phyloP scores from a whole-genome alignment of 1,140 invertebrate genomes.

The Sycophaga agraensis region DNA sequence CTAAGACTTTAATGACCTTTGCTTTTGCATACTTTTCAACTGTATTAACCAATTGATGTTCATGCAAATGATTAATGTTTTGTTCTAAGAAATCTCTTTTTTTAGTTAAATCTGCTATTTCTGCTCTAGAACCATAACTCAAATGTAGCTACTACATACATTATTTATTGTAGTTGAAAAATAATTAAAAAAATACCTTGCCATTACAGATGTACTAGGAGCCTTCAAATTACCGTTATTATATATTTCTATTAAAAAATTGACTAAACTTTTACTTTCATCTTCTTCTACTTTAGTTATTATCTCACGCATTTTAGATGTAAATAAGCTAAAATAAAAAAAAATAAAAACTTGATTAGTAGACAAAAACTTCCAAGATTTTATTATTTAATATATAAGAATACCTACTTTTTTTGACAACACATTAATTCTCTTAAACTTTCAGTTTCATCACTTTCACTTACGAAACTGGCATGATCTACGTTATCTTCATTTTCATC shows the following conservation, averaged over 20 bases:
- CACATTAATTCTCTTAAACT: slow-evolving; percentile 35
- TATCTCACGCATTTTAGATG: slow-evolving; percentile 42
- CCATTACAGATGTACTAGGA: slow-evolving; percentile 32
- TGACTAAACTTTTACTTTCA: slow-evolving; percentile 30
- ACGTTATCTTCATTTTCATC: slow-evolving; percentile 21
- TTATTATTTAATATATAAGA: background rate
- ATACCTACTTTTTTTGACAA: slow-evolving; percentile 44
- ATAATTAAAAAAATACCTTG: slow-evolving; percentile 32
- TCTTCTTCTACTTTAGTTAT: slow-evolving; percentile 35
- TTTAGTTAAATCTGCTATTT: slow-evolving; percentile 40
- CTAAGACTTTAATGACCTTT: slow-evolving; percentile 39
- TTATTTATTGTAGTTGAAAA: background rate
- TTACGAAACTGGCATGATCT: slow-evolving; percentile 34
- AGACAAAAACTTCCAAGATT: background rate
- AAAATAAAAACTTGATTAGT: background rate
- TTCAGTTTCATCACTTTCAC: slow-evolving; percentile 40
- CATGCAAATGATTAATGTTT: slow-evolving; percentile 39
- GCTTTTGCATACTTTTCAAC: slow-evolving; percentile 39
- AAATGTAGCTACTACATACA: slow-evolving; percentile 3
- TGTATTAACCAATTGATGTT: slow-evolving; percentile 37
- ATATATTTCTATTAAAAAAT: slow-evolving; percentile 38
- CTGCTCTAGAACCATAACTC: slow-evolving; percentile 36
- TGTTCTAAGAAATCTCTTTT: slow-evolving; percentile 46
- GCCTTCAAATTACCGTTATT: slow-evolving; percentile 41
- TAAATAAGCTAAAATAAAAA: slow-evolving; percentile 24